A percentile compares a stretch with the other conserved stretches of the same genome.
phyloP scores from a whole-genome alignment of 2,888 invertebrate species.

The Cerastis leucographa region DNA sequence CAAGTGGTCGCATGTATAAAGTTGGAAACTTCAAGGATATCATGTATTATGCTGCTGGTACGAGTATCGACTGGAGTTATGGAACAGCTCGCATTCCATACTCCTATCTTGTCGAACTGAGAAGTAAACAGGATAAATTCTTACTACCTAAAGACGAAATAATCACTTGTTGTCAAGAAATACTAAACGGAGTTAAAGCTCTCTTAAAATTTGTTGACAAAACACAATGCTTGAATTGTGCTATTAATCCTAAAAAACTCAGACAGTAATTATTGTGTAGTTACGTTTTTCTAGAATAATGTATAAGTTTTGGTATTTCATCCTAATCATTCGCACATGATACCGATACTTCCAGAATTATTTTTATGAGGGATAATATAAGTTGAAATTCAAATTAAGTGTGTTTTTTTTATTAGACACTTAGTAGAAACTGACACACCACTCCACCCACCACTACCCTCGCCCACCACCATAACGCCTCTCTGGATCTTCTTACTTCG shows the following conservation, averaged over 20 bases:
- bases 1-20: constrained; percentile 85
- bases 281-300: not conserved
- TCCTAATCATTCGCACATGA: not conserved
- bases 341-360: not conserved
- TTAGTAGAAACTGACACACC: not conserved
- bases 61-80: constrained; percentile 88
- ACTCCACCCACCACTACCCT: too few species aligned
- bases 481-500: too few species aligned
- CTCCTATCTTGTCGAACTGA: constrained; percentile 84
- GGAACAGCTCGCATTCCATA: constrained; percentile 85
- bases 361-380: not conserved
- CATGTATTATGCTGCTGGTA: constrained; percentile 86
- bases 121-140: constrained; percentile 83
- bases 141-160: constrained; percentile 82
- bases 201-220: constrained; percentile 81
- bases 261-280: constrained; percentile 37
- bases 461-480: too few species aligned
- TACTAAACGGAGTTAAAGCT: constrained; percentile 79
- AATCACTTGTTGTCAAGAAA: constrained; percentile 81
- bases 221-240: constrained; percentile 79
- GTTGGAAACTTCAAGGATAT: constrained; percentile 87
- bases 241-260: constrained; percentile 67
- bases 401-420: constrained; percentile 33
- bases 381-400: constrained; percentile 34
- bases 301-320: constrained; percentile 6